Evolutionary conservation across 2,797 vertebrate species (phyloP), one percentile per base, ranked within the genome.

Genomic region (Crocodylus rhombifer): DNA sequence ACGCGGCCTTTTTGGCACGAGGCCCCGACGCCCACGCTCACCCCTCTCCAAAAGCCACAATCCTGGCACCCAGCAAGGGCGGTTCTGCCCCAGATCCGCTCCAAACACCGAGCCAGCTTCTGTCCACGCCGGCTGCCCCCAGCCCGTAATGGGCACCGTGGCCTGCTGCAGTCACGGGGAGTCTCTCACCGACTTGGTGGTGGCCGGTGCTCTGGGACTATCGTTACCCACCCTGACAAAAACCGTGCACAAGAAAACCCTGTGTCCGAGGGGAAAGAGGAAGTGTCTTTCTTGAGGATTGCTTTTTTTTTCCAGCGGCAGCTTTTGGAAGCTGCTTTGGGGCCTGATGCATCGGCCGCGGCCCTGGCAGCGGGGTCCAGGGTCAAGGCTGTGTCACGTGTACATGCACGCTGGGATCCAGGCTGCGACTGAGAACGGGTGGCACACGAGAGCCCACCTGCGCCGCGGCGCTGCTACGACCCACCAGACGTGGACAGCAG

Each of bases 41-140:
- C 20, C 17, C 69, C 64, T 36, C 11, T 51, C 0, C 0, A 30
- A 8, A 62, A 0, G 4, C 4, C 3, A 2, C 33, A 11, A 23
- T 61, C 81, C 4, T 1, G 9, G 60, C 0, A 3, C 18, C 1
- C 7, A 9, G 33, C 75, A 26, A 12, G 28, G 75, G 16, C 10
- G 8, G 0, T 13, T 71, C 33, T 36, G 20, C 67, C 67, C 13
- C 36, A 12, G 36, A 42, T 20, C 33, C 4, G 23, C 18, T 69
- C 33, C 30, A 36, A 23, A 33, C 67, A 14, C 20, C 67, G 21
- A 42, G 33, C 30, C 11, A 7, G 67, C 20, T 33, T 33, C 67
- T 42, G 8, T 21, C 69, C 36, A 42, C 42, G 42, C n/a, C n/a
- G n/a, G n/a, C n/a, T n/a, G n/a, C n/a, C n/a, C n/a, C 7, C 42